Evolutionary conservation across 2,888 invertebrate species (phyloP).

Genomic region (Melanargia galathea): DNA sequence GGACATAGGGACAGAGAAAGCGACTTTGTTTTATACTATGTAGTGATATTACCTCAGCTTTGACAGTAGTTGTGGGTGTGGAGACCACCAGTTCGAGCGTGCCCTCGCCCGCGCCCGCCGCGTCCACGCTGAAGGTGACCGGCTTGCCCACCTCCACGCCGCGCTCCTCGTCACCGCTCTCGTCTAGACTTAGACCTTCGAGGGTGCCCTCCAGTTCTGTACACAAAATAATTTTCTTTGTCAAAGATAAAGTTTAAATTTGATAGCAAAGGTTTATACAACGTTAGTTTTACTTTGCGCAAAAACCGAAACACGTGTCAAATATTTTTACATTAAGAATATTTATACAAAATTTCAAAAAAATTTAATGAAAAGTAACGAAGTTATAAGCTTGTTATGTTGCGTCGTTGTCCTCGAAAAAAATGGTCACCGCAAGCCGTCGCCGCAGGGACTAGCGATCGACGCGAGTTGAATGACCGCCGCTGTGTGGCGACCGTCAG

Average conservation of each 20-base stretch:
- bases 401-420: too few relatives aligned
- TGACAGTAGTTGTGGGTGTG: constrained; percentile 92
- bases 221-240: constrained; percentile 20
- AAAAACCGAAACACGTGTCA: too few relatives aligned
- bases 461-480: too few relatives aligned
- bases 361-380: too few relatives aligned
- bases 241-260: constrained; percentile 6
- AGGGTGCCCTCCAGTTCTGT: constrained; percentile 77
- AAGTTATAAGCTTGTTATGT: too few relatives aligned
- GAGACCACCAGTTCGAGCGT: constrained; percentile 95
- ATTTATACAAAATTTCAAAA: too few relatives aligned
- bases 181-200: constrained; percentile 75
- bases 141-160: constrained; percentile 89
- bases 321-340: too few relatives aligned
- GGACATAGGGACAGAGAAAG: too few relatives aligned
- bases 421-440: too few relatives aligned
- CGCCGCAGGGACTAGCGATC: too few relatives aligned
- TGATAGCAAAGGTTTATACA: not conserved
- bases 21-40: not conserved
- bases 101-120: constrained; percentile 96
- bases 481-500: too few relatives aligned
- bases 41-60: constrained; percentile 86
- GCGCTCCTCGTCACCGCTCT: constrained; percentile 67
- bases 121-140: constrained; percentile 96
- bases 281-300: too few relatives aligned